Evolutionary conservation across 2,888 invertebrate genomes (phyloP), one percentile per base, ranked within the genome.

Genomic region (Argynnis bischoffii): DNA sequence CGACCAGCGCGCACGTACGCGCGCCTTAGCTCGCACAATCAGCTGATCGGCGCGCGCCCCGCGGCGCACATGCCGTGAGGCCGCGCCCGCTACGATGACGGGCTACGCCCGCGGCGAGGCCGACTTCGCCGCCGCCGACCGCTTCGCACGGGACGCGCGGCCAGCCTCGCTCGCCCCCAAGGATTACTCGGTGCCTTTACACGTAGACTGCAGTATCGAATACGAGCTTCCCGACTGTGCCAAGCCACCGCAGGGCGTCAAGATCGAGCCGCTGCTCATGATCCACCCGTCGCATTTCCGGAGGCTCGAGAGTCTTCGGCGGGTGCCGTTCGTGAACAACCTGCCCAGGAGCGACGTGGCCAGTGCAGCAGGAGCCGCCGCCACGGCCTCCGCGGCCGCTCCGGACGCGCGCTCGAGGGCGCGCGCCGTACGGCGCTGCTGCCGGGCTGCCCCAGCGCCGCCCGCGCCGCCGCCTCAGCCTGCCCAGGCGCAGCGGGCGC

Each of bases 141-240:
- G 90, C 81, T 90, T 85, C 81, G 87, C 89, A 77, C 86, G 89
- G 83, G 88, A 90, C 80, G 83, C 86, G 82, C 90, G 88, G 83
- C 89, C 90, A 74, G 88, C 89, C 82, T 87, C 89, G 84, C 88
- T 91, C 79, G 92, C 93, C 79, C 94, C 94, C 87, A 97, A 96
- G 93, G 97, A 97, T 89, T 97, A 96, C 93, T 95, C 95, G 87
- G 95, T 96, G 89, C 97, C 97, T 82, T 94, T 97, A 86, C 97
- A 97, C 93, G 97, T 97, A 87, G 97, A 97, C 91, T 97, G 97
- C 93, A 97, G 97, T 93, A 97, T 97, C 81, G 97, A 97, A 92
- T 97, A 97, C 94, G 97, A 97, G 93, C 93, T 97, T 88, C 97
- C 97, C 82, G 97, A 97, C 88, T 96, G 96, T 92, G 96, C 97